A percentile compares a stretch with the other conserved stretches of the same genome.
These are phyloP conservation scores for Sterrhoptilus dennistouni DNA, from an alignment of 2,113 vertebrate species.

Conservation along the genomic window DNA sequence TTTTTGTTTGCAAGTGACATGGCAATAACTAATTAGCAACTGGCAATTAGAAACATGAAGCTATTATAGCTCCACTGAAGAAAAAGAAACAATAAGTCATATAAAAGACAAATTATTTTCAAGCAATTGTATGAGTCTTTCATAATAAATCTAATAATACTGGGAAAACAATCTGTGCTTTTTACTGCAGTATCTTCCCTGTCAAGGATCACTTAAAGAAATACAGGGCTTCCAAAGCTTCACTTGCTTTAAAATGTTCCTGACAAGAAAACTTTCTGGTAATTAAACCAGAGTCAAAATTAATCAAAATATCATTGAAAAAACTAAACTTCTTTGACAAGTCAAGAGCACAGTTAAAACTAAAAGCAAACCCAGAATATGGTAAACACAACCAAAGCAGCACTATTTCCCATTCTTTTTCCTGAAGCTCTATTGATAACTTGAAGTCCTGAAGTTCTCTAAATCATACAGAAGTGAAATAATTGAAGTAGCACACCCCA, in stretches of 20 bases:
- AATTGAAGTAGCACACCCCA: not conserved
- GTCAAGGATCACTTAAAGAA: conserved; percentile 3
- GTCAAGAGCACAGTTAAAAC: not conserved
- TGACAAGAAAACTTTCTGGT: not conserved
- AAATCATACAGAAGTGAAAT: not conserved
- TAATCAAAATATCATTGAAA: not conserved
- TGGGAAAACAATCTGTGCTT: conserved; percentile 5
- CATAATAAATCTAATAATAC: not conserved
- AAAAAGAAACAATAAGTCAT: not conserved
- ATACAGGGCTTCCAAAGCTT: not conserved
- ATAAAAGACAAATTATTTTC: conserved; percentile 1
- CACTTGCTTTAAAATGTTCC: not conserved
- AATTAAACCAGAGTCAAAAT: not conserved
- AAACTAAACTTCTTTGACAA: not conserved
- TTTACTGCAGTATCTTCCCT: not conserved
- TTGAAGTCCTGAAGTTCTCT: not conserved
- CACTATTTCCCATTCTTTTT: not conserved
- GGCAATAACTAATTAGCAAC: conserved; percentile 20
- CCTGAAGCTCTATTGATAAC: not conserved
- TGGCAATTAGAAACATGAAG: not conserved
- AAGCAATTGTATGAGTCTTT: not conserved
- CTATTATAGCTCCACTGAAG: not conserved
- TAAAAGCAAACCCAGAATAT: not conserved
- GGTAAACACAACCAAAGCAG: not conserved
- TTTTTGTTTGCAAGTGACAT: conserved; percentile 16